A percentile compares a stretch with the other conserved stretches of the same genome.
Evolutionary conservation across 2,888 invertebrate genomes (phyloP).

Genomic region (Bruchidius siliquastri): DNA sequence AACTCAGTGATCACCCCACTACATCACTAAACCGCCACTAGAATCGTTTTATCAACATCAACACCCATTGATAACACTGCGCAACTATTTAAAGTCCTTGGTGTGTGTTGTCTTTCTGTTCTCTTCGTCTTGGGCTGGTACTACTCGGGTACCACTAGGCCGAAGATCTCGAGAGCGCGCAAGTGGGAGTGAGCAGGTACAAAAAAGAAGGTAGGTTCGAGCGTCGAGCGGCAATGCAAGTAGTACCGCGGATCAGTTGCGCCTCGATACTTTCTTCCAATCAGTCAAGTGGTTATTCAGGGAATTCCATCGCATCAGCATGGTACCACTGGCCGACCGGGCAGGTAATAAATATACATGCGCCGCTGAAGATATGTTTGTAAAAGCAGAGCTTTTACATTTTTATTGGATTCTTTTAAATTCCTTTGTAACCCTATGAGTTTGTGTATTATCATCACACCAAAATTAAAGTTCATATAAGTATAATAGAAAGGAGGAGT

Average conservation of each 20-base stretch:
- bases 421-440: too few relatives aligned
- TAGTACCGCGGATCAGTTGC: constrained; percentile 30
- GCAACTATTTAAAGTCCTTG: background rate
- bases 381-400: constrained; percentile 23
- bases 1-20: background rate
- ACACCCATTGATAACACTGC: background rate
- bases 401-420: constrained; percentile 10
- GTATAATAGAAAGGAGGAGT: too few relatives aligned
- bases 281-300: constrained; percentile 35
- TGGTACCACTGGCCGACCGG: background rate
- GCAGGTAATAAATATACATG: background rate
- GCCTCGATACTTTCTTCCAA: constrained; percentile 35
- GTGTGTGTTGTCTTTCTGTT: background rate
- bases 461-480: too few relatives aligned
- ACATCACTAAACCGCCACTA: background rate
- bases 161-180: background rate
- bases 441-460: too few relatives aligned
- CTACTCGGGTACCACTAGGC: background rate
- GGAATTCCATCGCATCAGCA: constrained; percentile 34
- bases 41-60: background rate
- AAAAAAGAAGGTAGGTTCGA: constrained; percentile 10
- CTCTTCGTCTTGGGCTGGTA: background rate
- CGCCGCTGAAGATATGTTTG: constrained; percentile 23
- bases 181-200: constrained; percentile 13
- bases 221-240: constrained; percentile 9